Base-by-base conservation (phyloP, 2,888 invertebrate genomes). In the Aphrophora alni region DNA sequence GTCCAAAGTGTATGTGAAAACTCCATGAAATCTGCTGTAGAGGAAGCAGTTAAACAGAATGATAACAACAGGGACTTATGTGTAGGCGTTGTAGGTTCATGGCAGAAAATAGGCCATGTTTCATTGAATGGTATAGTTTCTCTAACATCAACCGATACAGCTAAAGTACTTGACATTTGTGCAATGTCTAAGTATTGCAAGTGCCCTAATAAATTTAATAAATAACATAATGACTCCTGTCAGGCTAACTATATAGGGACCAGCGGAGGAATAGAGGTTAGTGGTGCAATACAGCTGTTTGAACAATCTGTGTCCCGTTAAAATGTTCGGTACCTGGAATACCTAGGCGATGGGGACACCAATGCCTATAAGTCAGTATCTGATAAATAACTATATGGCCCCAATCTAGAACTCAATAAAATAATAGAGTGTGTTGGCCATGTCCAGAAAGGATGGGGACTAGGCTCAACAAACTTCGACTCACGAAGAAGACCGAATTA, bases 221-320 rank as follows among this genome's bases (percentile, higher is more conserved):
- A 74, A 25, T 17, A 74, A 28, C 74, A 74, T 24, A 73, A 25
- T 74, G 74, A 74, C 74, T 33, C 25, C 38, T 74, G 74, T 38
- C 28, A 25, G 17, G 74, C 74, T 21, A 73, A 73, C 33, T 73
- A 73, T 21, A 33, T 73, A 17, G 28, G 73, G 26, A 73, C 73
- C 26, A 74, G 74, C 38, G 74, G 74, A 38, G 74, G 74, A 33
- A 74, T 74, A 33, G 38, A 74, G 74, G 74, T 74, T 28, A 38
- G 38, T 33, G 74, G 74, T 27, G 74, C 74, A 38, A 25, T 74
- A 17, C 28, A 74, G n/a, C 28, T 33, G 28, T 17, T 74, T 74
- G 33, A 74, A 74, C 74, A 12, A 74, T 74, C 74, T 38, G n/a
- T 74, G 25, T 24, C 26, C 28, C 28, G 38, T 17, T 38, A 74